Evolutionary conservation across 2,888 invertebrate species (phyloP), one percentile per base, ranked within the genome.

Genomic region (Watsonalla binaria): DNA sequence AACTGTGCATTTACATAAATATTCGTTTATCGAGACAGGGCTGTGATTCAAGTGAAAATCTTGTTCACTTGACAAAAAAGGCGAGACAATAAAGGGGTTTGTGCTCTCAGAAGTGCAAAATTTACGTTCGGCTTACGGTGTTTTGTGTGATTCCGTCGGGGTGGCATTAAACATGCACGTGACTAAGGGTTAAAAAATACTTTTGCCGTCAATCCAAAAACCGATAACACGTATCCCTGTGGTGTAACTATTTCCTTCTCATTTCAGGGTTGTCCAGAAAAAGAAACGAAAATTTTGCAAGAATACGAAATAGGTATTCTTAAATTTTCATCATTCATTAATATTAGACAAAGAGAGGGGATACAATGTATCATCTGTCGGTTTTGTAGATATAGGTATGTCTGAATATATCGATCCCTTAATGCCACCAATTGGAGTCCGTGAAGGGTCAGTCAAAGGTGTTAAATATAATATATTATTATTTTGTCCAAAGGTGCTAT

Each of bases 1-100:
- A 74, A 72, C 66, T 74, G 63, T 73, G 76, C 77, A 82, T 84
- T 83, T 82, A 81, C 83, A 84, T 84, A 84, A 81, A 82, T 81
- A 83, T 83, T 82, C 83, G 82, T 83, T 84, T 84, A 84, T 82
- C 75, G 76, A 70, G 67, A 76, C 76, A 74, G 74, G 70, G 74
- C 74, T 68, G 74, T 72, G 78, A 78, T 78, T 79, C 78, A 74
- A 77, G 77, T 70, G 72, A 72, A 76, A 78, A 81, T 76, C 74
- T 76, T 67, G 74, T 72, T 69, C 68, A 63, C 61, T 70, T 59
- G 65, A 72, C 72, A 58, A 66, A 70, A 73, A 76, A 62, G 54
- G 57, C 59, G 55, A 72, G 68, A 70, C 69, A 71, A 74, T 72
- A 66, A 72, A 70, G 62, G 68, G 73, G 71, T 68, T 66, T 63